phyloP scores from a whole-genome alignment of 2,888 invertebrate species.

The Metopia argyrocephala region DNA sequence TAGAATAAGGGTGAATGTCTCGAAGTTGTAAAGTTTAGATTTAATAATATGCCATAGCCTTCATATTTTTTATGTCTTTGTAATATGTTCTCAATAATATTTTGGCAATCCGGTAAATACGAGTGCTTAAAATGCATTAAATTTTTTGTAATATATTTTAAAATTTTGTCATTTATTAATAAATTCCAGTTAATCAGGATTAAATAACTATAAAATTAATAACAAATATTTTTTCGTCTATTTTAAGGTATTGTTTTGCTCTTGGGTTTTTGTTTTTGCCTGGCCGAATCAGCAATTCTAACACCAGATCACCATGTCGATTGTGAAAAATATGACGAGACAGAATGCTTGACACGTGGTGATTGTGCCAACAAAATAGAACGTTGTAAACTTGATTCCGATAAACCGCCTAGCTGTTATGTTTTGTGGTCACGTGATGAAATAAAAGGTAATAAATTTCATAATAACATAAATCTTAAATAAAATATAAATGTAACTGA shows the following conservation, averaged over 20 bases:
- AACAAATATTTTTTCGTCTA: neutral
- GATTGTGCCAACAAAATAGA: constrained; percentile 81
- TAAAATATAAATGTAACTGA: too few relatives aligned
- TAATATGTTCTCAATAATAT: too few relatives aligned
- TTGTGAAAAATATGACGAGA: constrained; percentile 75
- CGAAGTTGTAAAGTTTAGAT: too few relatives aligned
- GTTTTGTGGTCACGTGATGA: constrained; percentile 88
- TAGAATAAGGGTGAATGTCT: too few relatives aligned
- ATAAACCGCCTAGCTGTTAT: constrained; percentile 90
- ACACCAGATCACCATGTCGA: constrained; percentile 71
- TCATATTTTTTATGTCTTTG: too few relatives aligned
- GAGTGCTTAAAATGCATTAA: too few relatives aligned
- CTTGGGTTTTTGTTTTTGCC: constrained; percentile 40
- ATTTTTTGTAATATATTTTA: too few relatives aligned
- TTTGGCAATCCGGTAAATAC: too few relatives aligned
- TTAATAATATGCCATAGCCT: too few relatives aligned
- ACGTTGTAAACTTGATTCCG: constrained; percentile 81
- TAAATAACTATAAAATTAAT: neutral
- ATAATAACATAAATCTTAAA: too few relatives aligned
- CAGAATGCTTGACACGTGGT: constrained; percentile 79
- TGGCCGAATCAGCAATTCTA: constrained; percentile 67
- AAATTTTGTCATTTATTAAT: too few relatives aligned
- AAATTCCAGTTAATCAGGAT: too few relatives aligned
- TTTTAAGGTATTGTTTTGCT: constrained; percentile 54
- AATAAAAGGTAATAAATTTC: constrained; percentile 82